Evolutionary conservation across 1,140 invertebrate species (phyloP), one percentile per base, ranked within the genome.

Genomic region (Micrasema longulum): DNA sequence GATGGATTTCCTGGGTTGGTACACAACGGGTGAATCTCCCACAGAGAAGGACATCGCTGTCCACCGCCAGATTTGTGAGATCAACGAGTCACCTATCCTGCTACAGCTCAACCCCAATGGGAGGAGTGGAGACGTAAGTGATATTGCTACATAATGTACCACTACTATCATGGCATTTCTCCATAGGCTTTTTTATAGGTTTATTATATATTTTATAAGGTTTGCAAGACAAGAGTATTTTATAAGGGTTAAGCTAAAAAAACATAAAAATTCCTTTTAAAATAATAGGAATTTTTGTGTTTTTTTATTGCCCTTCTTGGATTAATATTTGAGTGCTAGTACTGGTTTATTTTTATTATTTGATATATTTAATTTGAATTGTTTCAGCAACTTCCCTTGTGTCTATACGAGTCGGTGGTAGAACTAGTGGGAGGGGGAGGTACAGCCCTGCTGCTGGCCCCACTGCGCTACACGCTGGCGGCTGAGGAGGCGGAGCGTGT

Each of bases 401-500:
- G 90, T 18, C 86, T 98, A 72, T 98, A 94, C 80, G 97, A 99
- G 85, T 98, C 97, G 48, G 93, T 99, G 0, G 97, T 99, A 81
- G 97, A 99, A 87, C 86, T 99, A 64, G 92, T 98, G 0, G 93
- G 93, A 80, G 95, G 95, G 26, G 90, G 96, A 85, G 94, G 97
- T 0, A 97, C 95, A 14, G 97, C 98, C 91, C 83, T 98, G 10
- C 84, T 98, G 11, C 95, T 99, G 86, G 95, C 98, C 48, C 93
- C 96, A 71, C 87, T 99, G 18, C 91, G 91, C 66, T 99, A 98
- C 79, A 97, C 96, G 5, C 83, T 99, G 76, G 96, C 96, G 22
- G 98, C 97, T 9, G 97, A 99, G 85, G 97, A 99, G 84, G 97
- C 97, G 6, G 97, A 99, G 82, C 89, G 97, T 73, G 99, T 99